Base-by-base conservation (phyloP, 2,797 vertebrate species). In the Sebastolobus altivelis region DNA sequence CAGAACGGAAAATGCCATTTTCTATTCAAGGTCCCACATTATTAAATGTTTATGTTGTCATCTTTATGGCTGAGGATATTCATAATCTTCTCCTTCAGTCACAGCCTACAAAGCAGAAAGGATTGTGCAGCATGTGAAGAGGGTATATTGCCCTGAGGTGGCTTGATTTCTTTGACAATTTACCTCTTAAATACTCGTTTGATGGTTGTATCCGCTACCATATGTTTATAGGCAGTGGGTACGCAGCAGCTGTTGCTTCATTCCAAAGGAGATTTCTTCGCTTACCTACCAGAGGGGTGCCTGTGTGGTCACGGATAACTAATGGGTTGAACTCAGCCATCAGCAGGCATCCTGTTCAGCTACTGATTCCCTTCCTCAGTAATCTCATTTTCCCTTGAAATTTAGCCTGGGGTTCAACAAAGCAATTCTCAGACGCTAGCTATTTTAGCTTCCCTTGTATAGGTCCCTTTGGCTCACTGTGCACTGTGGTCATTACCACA, bases 241-340 rank as follows among this genome's bases (percentile, higher is more conserved):
- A 61, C 14, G 11, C 22, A 68, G 25, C 67, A 75, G 67, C 76
- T 83, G 73, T 79, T 74, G 27, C 59, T 69, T 66, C 63, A 65
- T 75, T 80, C 65, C 61, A 75, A 65, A 63, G 31, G 43, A 46
- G 56, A 69, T 82, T 70, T 73, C 43, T 52, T 60, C 2, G 9
- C 52, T 49, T 55, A n/a, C 37, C 25, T 38, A 70, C 43, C 65
- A 66, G 68, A 65, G 37, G 54, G 67, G 11, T 55, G 72, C 59
- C 29, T 82, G 72, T 46, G 56, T 56, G 77, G 71, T 78, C 84
- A 77, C 10, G 22, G 76, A 74, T 75, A 69, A 75, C 60, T 80
- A 77, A 67, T 70, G 66, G 37, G 52, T 73, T 81, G 54, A 79
- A 88, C 66, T 69, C 69, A 78, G 52, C 62, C 62, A 54, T 67